Percentiles rank a stretch among this genome's conserved stretches.
Conservation (phyloP, 2,888 invertebrate genomes). For the Megastigmus dorsalis region DNA sequence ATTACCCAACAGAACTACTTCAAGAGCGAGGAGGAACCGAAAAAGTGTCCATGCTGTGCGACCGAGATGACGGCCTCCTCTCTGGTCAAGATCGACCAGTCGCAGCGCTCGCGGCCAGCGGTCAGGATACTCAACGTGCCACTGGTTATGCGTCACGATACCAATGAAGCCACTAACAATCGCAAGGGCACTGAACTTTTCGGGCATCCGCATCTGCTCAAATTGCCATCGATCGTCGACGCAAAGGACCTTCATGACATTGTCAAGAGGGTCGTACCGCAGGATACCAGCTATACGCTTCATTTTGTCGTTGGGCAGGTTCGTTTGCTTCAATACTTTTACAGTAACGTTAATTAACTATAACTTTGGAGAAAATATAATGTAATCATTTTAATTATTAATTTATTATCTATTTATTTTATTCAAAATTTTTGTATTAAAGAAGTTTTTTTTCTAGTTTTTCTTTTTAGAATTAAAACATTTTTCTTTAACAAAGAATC, state of each 20-base stretch:
- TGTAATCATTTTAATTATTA: too few relatives aligned
- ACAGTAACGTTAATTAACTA: too few relatives aligned
- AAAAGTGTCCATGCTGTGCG: conserved; percentile 67
- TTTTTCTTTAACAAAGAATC: too few relatives aligned
- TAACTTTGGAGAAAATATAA: too few relatives aligned
- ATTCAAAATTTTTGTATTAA: too few relatives aligned
- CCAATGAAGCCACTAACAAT: conserved; percentile 74
- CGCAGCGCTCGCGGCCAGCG: conserved; percentile 68
- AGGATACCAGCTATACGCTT: conserved; percentile 74
- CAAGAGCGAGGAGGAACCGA: conserved; percentile 66
- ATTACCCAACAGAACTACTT: conserved; percentile 70
- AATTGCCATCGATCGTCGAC: conserved; percentile 76
- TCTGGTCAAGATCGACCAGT: conserved; percentile 70
- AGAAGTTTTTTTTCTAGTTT: too few relatives aligned
- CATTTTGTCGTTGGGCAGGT: conserved; percentile 79
- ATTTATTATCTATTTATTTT: too few relatives aligned
- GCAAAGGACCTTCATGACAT: conserved; percentile 75
- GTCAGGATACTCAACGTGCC: conserved; percentile 76
- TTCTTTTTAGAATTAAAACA: too few relatives aligned
- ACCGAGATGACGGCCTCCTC: conserved; percentile 64
- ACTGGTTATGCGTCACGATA: conserved; percentile 77
- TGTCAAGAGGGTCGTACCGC: conserved; percentile 75
- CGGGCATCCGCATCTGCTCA: conserved; percentile 77
- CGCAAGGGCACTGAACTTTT: conserved; percentile 74
- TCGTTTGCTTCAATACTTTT: conserved; percentile 51